Conservation (phyloP, 2,888 invertebrate species). For the Cynaeus angustus region DNA sequence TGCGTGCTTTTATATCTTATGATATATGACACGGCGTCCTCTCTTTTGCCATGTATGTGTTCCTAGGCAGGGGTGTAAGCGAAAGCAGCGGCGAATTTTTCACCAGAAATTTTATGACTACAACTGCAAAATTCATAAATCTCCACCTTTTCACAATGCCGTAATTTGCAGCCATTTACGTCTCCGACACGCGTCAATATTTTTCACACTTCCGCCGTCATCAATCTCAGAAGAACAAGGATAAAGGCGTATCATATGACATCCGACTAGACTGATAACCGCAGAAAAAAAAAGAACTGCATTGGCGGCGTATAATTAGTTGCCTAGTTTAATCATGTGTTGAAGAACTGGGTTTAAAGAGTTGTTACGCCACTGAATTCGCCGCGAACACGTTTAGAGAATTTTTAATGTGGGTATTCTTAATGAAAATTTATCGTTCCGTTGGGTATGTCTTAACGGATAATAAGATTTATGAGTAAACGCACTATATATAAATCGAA, state of each 20-base stretch:
- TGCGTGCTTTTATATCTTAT: background rate
- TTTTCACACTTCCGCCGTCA: constrained; percentile 34
- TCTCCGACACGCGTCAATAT: constrained; percentile 45
- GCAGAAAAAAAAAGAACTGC: too few relatives aligned
- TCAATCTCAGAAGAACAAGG: constrained; percentile 23
- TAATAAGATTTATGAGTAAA: constrained; percentile 37
- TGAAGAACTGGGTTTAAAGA: too few relatives aligned
- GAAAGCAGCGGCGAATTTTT: constrained; percentile 37
- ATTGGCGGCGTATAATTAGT: too few relatives aligned
- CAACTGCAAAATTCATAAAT: constrained; percentile 52
- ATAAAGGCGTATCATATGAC: constrained; percentile 10
- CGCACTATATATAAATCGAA: constrained; percentile 45
- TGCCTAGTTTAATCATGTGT: too few relatives aligned
- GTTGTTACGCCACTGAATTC: too few relatives aligned
- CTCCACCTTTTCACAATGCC: constrained; percentile 45
- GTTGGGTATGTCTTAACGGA: constrained; percentile 11
- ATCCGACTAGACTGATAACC: too few relatives aligned
- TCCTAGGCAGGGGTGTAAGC: constrained; percentile 12
- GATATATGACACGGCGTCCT: background rate
- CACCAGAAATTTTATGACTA: constrained; percentile 47
- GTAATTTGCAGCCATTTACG: constrained; percentile 48
- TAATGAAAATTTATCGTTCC: constrained; percentile 21
- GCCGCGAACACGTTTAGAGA: too few relatives aligned
- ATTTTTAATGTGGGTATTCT: background rate
- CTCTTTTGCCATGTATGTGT: constrained; percentile 8